These are phyloP conservation scores for Sinodicranocentrus sp. DNA, from an alignment of 2,888 invertebrate species.

Conservation along the genomic window DNA sequence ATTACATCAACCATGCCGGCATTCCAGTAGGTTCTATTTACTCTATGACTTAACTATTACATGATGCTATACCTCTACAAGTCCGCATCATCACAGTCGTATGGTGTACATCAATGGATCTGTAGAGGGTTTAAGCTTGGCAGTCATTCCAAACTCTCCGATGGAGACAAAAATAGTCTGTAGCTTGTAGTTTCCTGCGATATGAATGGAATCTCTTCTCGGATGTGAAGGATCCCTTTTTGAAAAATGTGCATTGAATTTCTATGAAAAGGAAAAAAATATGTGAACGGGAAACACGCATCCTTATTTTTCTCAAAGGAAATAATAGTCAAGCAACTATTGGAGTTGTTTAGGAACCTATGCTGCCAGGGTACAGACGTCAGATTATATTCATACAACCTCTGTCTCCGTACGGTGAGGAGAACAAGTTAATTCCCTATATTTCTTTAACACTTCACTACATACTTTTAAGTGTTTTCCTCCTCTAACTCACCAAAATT, in stretches of 20 bases:
- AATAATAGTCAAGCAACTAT: slow-evolving; percentile 15
- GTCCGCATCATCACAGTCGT: no score
- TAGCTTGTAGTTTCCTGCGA: neutral
- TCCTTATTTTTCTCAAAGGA: slow-evolving; percentile 28
- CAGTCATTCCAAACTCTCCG: slow-evolving; percentile 12
- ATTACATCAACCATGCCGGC: no score
- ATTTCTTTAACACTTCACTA: slow-evolving; percentile 7
- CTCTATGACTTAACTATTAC: no score
- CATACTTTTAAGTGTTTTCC: neutral
- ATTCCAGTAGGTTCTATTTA: no score
- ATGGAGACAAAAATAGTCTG: slow-evolving; percentile 21
- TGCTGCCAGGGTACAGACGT: neutral
- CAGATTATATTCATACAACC: slow-evolving; percentile 7
- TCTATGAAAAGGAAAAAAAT: slow-evolving; percentile 26
- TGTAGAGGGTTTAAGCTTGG: slow-evolving; percentile 8
- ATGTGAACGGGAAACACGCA: slow-evolving; percentile 34
- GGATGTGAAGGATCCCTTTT: slow-evolving; percentile 26
- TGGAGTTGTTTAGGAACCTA: slow-evolving; percentile 7
- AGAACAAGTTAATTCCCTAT: slow-evolving; percentile 46
- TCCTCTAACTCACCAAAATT: no score
- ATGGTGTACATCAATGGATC: slow-evolving; percentile 10
- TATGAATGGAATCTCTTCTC: slow-evolving; percentile 32
- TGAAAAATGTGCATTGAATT: slow-evolving; percentile 33
- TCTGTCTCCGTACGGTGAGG: neutral
- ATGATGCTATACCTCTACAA: no score